phyloP scores from a whole-genome alignment of 2,888 invertebrate genomes.

The Amphipoea oculea region DNA sequence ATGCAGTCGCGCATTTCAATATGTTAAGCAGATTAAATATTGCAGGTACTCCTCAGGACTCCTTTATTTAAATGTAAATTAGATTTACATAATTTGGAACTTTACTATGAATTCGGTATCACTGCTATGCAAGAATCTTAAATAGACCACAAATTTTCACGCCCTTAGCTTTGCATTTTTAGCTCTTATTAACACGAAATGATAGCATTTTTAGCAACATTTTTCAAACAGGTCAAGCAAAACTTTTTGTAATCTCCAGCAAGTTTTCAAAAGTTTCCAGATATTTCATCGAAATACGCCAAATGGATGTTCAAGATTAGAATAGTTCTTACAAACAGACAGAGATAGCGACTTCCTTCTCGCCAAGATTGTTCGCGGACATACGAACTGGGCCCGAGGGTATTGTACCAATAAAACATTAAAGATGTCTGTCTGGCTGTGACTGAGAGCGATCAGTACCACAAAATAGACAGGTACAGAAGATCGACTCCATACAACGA shows the following conservation, averaged over 20 bases:
- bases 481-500: neutral
- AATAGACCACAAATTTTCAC: slow-evolving; percentile 23
- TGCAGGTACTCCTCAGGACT: slow-evolving; percentile 46
- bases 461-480: slow-evolving; percentile 8
- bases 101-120: slow-evolving; percentile 57
- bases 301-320: slow-evolving; percentile 28
- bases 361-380: slow-evolving; percentile 30
- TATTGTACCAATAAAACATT: slow-evolving; percentile 70
- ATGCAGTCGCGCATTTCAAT: slow-evolving; percentile 47
- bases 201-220: neutral
- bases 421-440: slow-evolving; percentile 67
- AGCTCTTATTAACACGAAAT: slow-evolving; percentile 14
- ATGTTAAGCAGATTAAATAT: slow-evolving; percentile 65
- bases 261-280: neutral
- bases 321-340: slow-evolving; percentile 42
- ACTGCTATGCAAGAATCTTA: slow-evolving; percentile 52
- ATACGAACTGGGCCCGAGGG: slow-evolving; percentile 57
- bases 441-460: slow-evolving; percentile 30
- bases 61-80: slow-evolving; percentile 72
- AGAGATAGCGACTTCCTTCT: slow-evolving; percentile 56
- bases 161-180: slow-evolving; percentile 26
- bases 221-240: neutral
- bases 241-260: neutral
- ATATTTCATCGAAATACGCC: slow-evolving; percentile 12
- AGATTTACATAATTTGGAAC: slow-evolving; percentile 65